These are phyloP conservation scores for Eudasyphora cyanicolor DNA, from an alignment of 2,888 invertebrate species.

Conservation along the genomic window DNA sequence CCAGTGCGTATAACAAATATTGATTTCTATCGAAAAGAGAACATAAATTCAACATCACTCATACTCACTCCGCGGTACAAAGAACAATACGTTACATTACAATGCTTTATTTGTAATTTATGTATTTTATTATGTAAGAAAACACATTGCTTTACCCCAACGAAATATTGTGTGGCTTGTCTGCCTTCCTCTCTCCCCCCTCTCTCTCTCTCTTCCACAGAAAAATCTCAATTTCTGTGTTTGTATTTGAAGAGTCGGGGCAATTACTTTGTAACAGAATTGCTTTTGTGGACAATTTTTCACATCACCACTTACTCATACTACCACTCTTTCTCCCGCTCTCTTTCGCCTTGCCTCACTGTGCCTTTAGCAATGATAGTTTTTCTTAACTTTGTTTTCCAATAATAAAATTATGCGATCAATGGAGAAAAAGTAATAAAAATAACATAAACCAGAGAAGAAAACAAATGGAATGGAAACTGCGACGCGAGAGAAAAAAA, in stretches of 20 bases:
- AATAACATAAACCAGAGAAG: not conserved
- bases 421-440: not conserved
- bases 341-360: not conserved
- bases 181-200: no score
- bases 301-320: not conserved
- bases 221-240: not conserved
- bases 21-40: not conserved
- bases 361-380: no score
- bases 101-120: not conserved
- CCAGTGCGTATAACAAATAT: conserved; percentile 8
- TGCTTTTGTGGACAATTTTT: not conserved
- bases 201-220: not conserved
- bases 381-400: not conserved
- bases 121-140: not conserved
- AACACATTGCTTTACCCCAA: not conserved
- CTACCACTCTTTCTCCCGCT: not conserved
- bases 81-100: no score
- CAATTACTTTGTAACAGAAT: not conserved
- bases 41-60: not conserved
- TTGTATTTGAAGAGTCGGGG: not conserved
- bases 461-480: not conserved
- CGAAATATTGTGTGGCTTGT: no score
- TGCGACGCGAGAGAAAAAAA: not conserved
- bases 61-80: not conserved
- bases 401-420: not conserved